Evolutionary conservation across 2,797 vertebrate genomes (phyloP), one percentile per base, ranked within the genome.

Genomic region (Trachurus trachurus): DNA sequence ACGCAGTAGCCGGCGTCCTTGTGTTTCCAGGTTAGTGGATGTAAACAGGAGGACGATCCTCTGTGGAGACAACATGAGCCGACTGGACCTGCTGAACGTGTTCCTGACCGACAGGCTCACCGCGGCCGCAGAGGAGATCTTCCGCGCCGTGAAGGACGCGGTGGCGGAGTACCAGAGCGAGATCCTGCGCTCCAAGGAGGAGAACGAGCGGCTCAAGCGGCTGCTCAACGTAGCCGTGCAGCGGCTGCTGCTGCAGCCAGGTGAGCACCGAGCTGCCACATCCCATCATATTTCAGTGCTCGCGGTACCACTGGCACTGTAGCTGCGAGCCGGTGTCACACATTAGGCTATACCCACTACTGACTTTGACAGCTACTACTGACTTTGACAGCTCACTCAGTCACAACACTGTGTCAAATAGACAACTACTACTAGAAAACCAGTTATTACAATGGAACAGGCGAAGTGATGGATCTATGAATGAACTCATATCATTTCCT

Each of bases 41-140:
- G 88, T 93, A 92, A 93, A 92, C 90, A 93, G 81, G 84, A 82
- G 85, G 89, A 86, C 74, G 68, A 75, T 50, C 76, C 58, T 49
- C 58, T 74, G 53, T n/a, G 52, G 44, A 76, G 75, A 81, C 68
- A 86, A 78, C 76, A 94, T 94, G 93, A 91, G 87, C 74, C 89
- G 88, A 47, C 82, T 94, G 76, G 92, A 94, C 76, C 80, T 91
- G 50, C 10, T 94, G 1, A 92, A 86, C 74, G 89, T 86, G 50
- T 94, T 94, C 42, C 74, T 94, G 6, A 94, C 88, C 79, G 93
- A 94, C 71, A 81, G 91, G 71, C 81, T 94, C 59, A 88, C 91
- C 0, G 91, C 92, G n/a, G 93, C 87, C 58, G 93, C 91, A 0
- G 78, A 91, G 10, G 93, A 94, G 74, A 93, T 94, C 1, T 88